These are phyloP conservation scores for Drepana arcuata DNA, from an alignment of 1,140 invertebrate species.

Conservation along the genomic window DNA sequence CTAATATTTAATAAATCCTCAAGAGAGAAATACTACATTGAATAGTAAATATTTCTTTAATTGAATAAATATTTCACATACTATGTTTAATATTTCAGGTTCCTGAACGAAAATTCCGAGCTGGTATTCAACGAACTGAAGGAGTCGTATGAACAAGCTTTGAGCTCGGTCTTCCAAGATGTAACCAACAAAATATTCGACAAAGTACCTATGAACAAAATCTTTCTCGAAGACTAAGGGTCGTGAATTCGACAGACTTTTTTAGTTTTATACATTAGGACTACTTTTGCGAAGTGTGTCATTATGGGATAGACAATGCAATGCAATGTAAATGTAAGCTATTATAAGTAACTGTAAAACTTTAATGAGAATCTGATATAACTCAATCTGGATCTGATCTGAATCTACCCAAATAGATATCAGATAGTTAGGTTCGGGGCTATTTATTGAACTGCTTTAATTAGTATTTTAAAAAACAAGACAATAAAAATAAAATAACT, in stretches of 20 bases:
- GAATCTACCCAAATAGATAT: too few relatives aligned
- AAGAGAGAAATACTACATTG: too few relatives aligned
- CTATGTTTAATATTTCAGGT: constrained; percentile 55
- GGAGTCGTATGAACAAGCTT: constrained; percentile 74
- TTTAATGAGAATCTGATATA: too few relatives aligned
- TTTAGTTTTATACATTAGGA: background rate
- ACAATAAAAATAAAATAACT: background rate
- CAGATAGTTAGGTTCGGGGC: too few relatives aligned
- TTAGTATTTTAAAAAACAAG: too few relatives aligned
- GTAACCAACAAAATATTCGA: constrained; percentile 76
- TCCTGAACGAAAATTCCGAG: constrained; percentile 79
- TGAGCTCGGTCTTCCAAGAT: constrained; percentile 75
- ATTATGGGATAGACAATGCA: constrained; percentile 3
- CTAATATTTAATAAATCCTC: too few relatives aligned
- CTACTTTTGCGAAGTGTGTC: constrained; percentile 1
- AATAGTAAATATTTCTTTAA: too few relatives aligned
- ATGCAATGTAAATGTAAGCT: background rate
- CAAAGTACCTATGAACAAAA: constrained; percentile 75
- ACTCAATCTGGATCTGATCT: too few relatives aligned
- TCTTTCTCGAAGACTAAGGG: constrained; percentile 69
- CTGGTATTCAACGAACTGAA: constrained; percentile 77
- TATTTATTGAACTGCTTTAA: too few relatives aligned
- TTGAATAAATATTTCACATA: too few relatives aligned
- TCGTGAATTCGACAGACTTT: too few relatives aligned
- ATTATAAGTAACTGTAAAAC: background rate